These are phyloP conservation scores for Oophaga pumilio DNA, from an alignment of 2,113 vertebrate genomes.

Conservation along the genomic window DNA sequence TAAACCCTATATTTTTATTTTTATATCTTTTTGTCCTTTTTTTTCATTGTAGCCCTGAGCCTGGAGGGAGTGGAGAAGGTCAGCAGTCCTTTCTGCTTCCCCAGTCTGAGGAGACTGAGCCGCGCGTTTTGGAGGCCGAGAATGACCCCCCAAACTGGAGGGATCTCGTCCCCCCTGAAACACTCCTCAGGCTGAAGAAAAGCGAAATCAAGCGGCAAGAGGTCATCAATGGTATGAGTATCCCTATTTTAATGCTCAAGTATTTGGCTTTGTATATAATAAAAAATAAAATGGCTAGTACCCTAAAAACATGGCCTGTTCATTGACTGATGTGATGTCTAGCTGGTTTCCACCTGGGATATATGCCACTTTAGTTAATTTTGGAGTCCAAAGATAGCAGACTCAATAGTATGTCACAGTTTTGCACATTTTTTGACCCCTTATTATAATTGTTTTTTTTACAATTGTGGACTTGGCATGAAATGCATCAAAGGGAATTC, in stretches of 20 bases:
- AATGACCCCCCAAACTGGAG: slow-evolving; percentile 87
- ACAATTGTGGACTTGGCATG: no score
- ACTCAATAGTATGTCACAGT: no score
- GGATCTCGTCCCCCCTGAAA: slow-evolving; percentile 72
- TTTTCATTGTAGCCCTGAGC: slow-evolving; percentile 70
- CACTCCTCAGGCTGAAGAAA: slow-evolving; percentile 78
- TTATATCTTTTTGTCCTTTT: background rate
- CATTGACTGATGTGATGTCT: no score
- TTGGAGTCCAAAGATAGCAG: no score
- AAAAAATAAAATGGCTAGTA: background rate
- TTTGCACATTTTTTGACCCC: no score
- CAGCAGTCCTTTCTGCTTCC: slow-evolving; percentile 66
- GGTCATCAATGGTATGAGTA: slow-evolving; percentile 82
- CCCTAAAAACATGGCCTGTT: no score
- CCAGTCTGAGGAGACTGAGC: slow-evolving; percentile 80
- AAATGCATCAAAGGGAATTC: no score
- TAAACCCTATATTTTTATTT: background rate
- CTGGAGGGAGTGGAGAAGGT: slow-evolving; percentile 61
- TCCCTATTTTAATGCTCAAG: background rate
- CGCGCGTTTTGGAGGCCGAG: slow-evolving; percentile 80
- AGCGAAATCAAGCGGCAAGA: slow-evolving; percentile 88
- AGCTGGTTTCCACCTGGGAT: no score
- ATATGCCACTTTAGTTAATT: no score
- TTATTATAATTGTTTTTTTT: no score
- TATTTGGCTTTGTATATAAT: no score